Conservation (phyloP, 2,113 vertebrate genomes). For the Silurus asotus region DNA sequence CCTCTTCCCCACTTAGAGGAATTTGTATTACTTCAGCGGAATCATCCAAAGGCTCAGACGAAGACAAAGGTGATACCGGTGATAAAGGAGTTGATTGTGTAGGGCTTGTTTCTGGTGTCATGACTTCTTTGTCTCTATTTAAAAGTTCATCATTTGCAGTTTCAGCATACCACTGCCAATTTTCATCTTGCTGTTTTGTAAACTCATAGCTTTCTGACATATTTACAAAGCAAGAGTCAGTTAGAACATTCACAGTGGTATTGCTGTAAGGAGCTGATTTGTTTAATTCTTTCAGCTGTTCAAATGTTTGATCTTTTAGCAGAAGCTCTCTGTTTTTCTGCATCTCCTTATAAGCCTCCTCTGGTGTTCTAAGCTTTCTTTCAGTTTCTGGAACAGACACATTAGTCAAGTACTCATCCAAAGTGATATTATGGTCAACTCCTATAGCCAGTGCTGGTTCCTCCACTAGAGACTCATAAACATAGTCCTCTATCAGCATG, state of each 20-base stretch:
- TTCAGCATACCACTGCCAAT: slow-evolving; percentile 72
- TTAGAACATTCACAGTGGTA: slow-evolving; percentile 70
- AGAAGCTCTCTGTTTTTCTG: slow-evolving; percentile 78
- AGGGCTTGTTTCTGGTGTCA: slow-evolving; percentile 74
- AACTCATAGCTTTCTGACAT: slow-evolving; percentile 76
- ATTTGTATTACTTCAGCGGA: slow-evolving; percentile 66
- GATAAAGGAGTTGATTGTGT: slow-evolving; percentile 64
- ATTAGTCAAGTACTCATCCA: slow-evolving; percentile 68
- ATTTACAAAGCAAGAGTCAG: slow-evolving; percentile 84
- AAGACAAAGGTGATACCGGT: slow-evolving; percentile 49
- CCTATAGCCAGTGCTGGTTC: slow-evolving; percentile 77
- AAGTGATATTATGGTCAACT: slow-evolving; percentile 64
- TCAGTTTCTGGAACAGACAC: slow-evolving; percentile 69
- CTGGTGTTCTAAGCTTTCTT: slow-evolving; percentile 79
- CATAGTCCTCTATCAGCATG: slow-evolving; percentile 97
- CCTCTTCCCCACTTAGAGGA: slow-evolving; percentile 56
- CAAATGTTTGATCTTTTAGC: slow-evolving; percentile 80
- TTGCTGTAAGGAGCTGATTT: slow-evolving; percentile 72
- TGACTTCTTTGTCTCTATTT: slow-evolving; percentile 76
- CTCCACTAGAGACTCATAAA: slow-evolving; percentile 93
- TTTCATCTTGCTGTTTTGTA: slow-evolving; percentile 69
- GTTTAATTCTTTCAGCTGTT: slow-evolving; percentile 72
- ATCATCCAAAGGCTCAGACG: slow-evolving; percentile 68
- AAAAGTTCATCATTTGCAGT: slow-evolving; percentile 77
- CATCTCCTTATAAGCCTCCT: slow-evolving; percentile 85